Base-by-base conservation (phyloP, 1,140 invertebrate species). In the Bombus fervidus region DNA sequence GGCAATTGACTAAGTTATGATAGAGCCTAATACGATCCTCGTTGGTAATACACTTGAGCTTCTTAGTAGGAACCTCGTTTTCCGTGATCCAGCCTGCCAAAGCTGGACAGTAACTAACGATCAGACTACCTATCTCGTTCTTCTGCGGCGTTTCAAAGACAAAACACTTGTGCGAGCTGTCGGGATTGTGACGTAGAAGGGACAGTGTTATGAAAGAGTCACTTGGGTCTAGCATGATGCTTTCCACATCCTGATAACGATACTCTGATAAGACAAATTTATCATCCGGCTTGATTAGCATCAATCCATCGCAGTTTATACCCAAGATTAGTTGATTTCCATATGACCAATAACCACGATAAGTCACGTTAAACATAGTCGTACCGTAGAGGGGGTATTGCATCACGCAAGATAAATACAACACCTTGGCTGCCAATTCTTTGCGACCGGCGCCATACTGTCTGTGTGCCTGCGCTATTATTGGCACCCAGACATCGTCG, bases 331-430 rank as follows among this genome's bases (percentile, higher is more conserved):
- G 41, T 37, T 95, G 93, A 87, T 95, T 95, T 89, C 97, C 98
- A 92, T 99, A 98, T 13, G 98, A 98, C 98, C 98, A 98, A 92
- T 98, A 98, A 5, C 98, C 98, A 87, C 98, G 97, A 93, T 99
- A 99, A 1, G 97, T 98, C 47, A 99, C 98, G 59, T 97, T 97
- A 94, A 98, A 99, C 95, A 99, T 97, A 0, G 98, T 99, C 75
- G 98, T 99, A 4, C 98, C 99, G 93, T 99, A 99, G 1, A 99
- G 95, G 0, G 98, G 98, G 94, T 99, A 99, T 94, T 99, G 98
- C 98, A 99, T 99, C 2, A 99, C 98, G 92, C 98, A 99, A 1
- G 98, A 98, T 72, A 99, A 95, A 94, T 99, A 99, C 89, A 99
- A 96, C 15, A 99, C 98, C 95, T 99, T 99, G 3, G 98, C 98